phyloP scores from a whole-genome alignment of 2,113 vertebrate genomes.

The Arenaria interpres region DNA sequence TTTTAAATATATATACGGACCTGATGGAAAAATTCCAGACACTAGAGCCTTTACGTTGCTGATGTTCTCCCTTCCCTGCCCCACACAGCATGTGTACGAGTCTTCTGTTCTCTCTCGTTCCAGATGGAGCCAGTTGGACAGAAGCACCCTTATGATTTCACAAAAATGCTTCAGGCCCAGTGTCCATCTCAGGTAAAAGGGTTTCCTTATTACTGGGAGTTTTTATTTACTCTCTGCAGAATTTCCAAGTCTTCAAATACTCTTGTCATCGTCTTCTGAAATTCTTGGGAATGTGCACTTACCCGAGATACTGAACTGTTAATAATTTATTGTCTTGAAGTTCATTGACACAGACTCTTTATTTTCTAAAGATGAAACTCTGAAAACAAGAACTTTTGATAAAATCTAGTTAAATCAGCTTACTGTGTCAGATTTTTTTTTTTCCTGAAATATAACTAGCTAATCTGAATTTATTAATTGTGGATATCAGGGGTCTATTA shows the following conservation, averaged over 20 bases:
- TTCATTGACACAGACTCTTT: neutral
- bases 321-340: neutral
- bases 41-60: neutral
- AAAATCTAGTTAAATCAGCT: neutral
- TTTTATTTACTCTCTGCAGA: neutral
- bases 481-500: neutral
- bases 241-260: neutral
- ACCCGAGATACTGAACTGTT: neutral
- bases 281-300: neutral
- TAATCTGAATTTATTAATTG: neutral
- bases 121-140: constrained; percentile 71
- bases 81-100: neutral
- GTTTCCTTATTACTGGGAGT: neutral
- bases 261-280: neutral
- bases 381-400: neutral
- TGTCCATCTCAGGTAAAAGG: constrained; percentile 75
- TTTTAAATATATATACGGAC: neutral
- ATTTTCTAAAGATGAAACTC: neutral
- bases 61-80: neutral
- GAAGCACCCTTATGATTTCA: constrained; percentile 37
- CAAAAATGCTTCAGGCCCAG: neutral
- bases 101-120: neutral
- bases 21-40: neutral
- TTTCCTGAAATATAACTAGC: neutral
- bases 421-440: neutral